Percentiles rank a stretch among this genome's conserved stretches.
Conservation (phyloP, 2,797 vertebrate species). For the Manis javanica region DNA sequence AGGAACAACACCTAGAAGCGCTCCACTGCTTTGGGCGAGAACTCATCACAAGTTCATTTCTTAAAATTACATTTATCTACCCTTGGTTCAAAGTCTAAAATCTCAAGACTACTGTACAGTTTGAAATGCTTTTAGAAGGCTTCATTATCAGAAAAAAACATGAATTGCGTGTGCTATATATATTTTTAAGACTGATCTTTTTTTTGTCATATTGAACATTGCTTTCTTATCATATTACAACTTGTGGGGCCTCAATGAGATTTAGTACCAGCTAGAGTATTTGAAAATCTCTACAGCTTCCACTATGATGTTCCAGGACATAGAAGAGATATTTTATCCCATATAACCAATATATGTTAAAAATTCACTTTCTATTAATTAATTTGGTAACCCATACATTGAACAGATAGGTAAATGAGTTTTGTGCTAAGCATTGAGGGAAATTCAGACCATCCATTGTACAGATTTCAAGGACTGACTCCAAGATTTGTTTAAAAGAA, state of each 20-base stretch:
- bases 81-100: slow-evolving; percentile 53
- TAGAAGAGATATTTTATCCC: background rate
- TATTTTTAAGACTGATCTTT: background rate
- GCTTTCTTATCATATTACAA: background rate
- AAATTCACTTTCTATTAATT: background rate
- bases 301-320: background rate
- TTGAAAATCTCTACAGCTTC: background rate
- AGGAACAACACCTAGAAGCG: slow-evolving; percentile 26
- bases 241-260: background rate
- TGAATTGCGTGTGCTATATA: background rate
- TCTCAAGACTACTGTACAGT: background rate
- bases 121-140: slow-evolving; percentile 32
- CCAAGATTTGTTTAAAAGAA: slow-evolving; percentile 6
- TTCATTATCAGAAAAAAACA: background rate
- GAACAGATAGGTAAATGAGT: background rate
- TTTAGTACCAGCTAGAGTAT: background rate
- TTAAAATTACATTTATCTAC: background rate
- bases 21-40: background rate
- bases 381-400: slow-evolving; percentile 11
- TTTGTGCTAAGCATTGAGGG: background rate
- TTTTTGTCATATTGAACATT: background rate
- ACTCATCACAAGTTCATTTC: background rate
- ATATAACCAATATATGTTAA: background rate
- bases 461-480: background rate
- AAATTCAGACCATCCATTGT: background rate